Conservation (phyloP, 2,113 vertebrate genomes). For the Gymnogyps californianus region DNA sequence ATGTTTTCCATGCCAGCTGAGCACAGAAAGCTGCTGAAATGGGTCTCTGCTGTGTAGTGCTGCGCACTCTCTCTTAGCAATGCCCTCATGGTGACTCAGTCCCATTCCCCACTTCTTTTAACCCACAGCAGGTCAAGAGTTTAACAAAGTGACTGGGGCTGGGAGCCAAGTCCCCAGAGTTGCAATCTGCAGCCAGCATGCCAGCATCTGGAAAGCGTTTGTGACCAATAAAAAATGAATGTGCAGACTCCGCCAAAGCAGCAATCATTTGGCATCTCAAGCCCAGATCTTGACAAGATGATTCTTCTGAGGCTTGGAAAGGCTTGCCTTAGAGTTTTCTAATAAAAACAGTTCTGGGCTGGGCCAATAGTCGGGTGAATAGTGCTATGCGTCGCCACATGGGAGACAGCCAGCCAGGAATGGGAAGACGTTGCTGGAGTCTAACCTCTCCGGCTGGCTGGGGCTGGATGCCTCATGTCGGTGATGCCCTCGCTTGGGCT, state of each 20-base stretch:
- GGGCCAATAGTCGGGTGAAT: conserved; percentile 48
- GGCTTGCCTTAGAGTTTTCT: conserved; percentile 59
- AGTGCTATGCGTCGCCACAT: conserved; percentile 23
- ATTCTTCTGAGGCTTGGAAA: conserved; percentile 64
- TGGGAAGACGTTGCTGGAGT: neutral
- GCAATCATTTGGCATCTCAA: conserved; percentile 58
- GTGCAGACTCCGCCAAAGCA: conserved; percentile 63
- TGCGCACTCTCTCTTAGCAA: neutral
- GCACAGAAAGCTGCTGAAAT: conserved; percentile 35
- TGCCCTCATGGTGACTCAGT: conserved; percentile 66
- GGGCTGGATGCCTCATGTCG: neutral
- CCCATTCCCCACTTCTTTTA: conserved; percentile 57
- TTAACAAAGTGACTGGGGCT: conserved; percentile 71
- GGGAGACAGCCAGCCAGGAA: conserved; percentile 45
- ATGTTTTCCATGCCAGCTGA: conserved; percentile 54
- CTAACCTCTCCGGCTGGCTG: neutral
- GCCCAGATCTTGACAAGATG: conserved; percentile 62
- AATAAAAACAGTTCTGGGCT: conserved; percentile 58
- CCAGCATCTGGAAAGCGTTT: conserved; percentile 72
- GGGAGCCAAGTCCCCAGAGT: conserved; percentile 62
- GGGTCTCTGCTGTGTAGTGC: conserved; percentile 35
- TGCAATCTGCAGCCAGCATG: conserved; percentile 63
- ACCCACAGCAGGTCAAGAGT: conserved; percentile 72
- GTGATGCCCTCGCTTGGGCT: neutral
- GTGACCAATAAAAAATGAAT: conserved; percentile 72